Evolutionary conservation across 2,888 invertebrate species (phyloP), one percentile per base, ranked within the genome.

Genomic region (Calameuta filiformis): DNA sequence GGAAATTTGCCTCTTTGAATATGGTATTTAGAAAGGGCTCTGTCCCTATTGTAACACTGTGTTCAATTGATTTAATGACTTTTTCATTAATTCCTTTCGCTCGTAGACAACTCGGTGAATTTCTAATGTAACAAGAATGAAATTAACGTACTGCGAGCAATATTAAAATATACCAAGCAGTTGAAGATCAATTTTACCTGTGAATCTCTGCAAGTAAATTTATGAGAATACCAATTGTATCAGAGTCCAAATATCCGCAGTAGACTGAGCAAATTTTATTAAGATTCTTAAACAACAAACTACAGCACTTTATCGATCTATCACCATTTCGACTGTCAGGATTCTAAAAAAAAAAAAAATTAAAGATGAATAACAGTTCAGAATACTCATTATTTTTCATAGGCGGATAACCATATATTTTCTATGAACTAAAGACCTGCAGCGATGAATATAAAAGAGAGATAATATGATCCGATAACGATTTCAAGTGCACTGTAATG

Each of bases 221-320:
- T 40, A 89, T 71, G 6, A 87, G 79, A 35, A 77, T 78, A 35
- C 73, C 33, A 68, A 86, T 83, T 33, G 81, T 83, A 31, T 89
- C 83, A 12, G 82, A 80, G 4, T 80, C 80, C 73, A 89, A 78
- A 80, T 77, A 84, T 37, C 81, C 81, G 40, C 76, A 82, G 73
- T 90, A 91, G 35, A 79, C 78, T 12, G 80, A 80, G 75, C 83
- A 87, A 68, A 91, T 81, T 84, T 85, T 88, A 68, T 85, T 84
- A 35, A 91, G 83, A 78, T 90, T 86, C 81, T 87, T 89, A 34
- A 90, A 79, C 35, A 90, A 82, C 35, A 88, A 75, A 73, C 85
- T 85, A 11, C 85, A 78, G 75, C 87, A 87, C 74, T 85, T 84
- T 68, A 89, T 78, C 11, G 79, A 84, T 75, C 85, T 85, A 33